Percentiles rank a stretch among this genome's conserved stretches.
These are phyloP conservation scores for Notarius quadriscutis DNA, from an alignment of 2,113 vertebrate species.

Conservation along the genomic window DNA sequence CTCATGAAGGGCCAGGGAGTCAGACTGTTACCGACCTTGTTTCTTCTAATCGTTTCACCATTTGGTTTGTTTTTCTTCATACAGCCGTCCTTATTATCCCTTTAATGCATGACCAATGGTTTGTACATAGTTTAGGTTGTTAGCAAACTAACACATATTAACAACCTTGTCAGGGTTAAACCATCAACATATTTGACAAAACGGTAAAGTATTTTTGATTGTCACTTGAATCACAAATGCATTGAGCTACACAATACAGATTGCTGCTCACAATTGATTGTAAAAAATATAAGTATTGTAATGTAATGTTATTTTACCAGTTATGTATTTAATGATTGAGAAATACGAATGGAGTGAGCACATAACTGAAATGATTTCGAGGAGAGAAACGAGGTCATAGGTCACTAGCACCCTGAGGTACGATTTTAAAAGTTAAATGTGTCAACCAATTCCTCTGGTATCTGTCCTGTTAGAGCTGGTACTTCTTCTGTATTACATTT, in stretches of 20 bases:
- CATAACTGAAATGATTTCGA: background rate
- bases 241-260: background rate
- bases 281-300: background rate
- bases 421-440: background rate
- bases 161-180: background rate
- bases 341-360: background rate
- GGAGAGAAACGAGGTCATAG: background rate
- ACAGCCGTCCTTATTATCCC: background rate
- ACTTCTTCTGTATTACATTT: background rate
- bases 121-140: background rate
- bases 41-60: constrained; percentile 48
- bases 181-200: background rate
- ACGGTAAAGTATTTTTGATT: background rate
- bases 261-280: background rate
- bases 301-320: background rate
- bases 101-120: background rate
- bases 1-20: constrained; percentile 72
- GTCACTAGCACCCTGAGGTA: background rate
- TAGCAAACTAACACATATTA: background rate
- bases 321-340: background rate
- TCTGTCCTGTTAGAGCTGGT: background rate
- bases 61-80: constrained; percentile 49
- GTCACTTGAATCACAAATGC: background rate
- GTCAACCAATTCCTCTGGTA: background rate
- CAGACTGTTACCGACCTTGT: constrained; percentile 79